phyloP scores from a whole-genome alignment of 2,888 invertebrate species.

The Dynastes grantii region DNA sequence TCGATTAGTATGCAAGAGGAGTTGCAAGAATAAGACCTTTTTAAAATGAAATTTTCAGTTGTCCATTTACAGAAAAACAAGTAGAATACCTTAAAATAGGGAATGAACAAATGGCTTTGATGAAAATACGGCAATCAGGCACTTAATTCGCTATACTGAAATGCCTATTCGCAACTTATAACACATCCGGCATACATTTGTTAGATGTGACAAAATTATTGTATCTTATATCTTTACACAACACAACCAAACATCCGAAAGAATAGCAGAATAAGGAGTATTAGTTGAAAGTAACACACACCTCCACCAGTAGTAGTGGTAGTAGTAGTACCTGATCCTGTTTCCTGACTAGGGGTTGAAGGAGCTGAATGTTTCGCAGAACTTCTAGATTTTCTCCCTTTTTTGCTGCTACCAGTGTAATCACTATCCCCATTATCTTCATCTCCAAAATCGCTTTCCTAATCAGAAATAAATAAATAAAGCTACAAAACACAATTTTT shows the following conservation, averaged over 20 bases:
- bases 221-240: too few species aligned
- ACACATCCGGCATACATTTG: neutral
- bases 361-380: conserved; percentile 69
- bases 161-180: neutral
- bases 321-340: conserved; percentile 63
- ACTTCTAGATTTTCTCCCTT: conserved; percentile 75
- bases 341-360: conserved; percentile 74
- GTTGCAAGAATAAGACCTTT: too few species aligned
- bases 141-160: neutral
- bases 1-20: too few species aligned
- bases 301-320: conserved; percentile 64
- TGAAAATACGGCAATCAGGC: too few species aligned
- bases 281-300: conserved; percentile 53
- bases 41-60: too few species aligned
- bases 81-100: too few species aligned
- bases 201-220: neutral
- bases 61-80: too few species aligned
- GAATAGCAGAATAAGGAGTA: neutral
- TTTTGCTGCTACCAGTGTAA: conserved; percentile 80
- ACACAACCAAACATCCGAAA: neutral
- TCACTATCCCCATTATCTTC: conserved; percentile 84
- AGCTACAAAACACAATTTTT: neutral
- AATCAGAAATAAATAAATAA: neutral
- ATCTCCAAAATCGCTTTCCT: conserved; percentile 83
- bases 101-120: too few species aligned